Evolutionary conservation across 2,797 vertebrate genomes (phyloP).

Genomic region (Tinamus major): DNA sequence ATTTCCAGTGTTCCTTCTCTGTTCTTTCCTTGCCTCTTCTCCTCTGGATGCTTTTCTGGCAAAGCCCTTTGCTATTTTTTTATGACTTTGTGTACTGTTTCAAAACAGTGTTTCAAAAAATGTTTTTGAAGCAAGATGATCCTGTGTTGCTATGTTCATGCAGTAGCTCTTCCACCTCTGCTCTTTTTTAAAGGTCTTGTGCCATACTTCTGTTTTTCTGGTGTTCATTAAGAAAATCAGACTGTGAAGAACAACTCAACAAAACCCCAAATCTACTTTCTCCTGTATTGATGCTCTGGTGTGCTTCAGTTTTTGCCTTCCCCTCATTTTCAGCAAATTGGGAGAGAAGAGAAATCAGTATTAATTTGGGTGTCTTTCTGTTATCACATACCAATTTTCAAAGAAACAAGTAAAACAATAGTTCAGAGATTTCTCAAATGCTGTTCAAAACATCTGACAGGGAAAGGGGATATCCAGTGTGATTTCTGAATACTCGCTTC

Average conservation of each 20-base stretch:
- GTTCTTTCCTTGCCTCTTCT: slow-evolving; percentile 74
- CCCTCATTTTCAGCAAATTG: background rate
- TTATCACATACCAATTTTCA: background rate
- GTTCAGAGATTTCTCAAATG: background rate
- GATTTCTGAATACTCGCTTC: background rate
- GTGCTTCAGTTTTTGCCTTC: background rate
- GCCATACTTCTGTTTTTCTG: slow-evolving; percentile 23
- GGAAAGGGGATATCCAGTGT: background rate
- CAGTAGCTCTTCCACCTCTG: slow-evolving; percentile 38
- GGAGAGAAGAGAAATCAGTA: background rate
- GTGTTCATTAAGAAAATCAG: slow-evolving; percentile 3
- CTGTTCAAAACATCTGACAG: background rate
- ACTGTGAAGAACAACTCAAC: background rate
- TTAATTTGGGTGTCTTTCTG: background rate
- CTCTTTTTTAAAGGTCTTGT: slow-evolving; percentile 28
- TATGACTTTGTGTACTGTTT: slow-evolving; percentile 64
- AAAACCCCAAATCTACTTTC: background rate
- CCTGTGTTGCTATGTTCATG: slow-evolving; percentile 43
- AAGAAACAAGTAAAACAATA: background rate
- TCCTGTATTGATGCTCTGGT: background rate
- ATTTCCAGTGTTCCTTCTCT: slow-evolving; percentile 77
- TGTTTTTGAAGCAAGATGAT: slow-evolving; percentile 67
- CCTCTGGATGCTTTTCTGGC: slow-evolving; percentile 64
- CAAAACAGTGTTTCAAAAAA: slow-evolving; percentile 57
- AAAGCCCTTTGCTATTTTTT: slow-evolving; percentile 31